These are phyloP conservation scores for Macrosiphum euphorbiae DNA, from an alignment of 2,888 invertebrate species.

Conservation along the genomic window DNA sequence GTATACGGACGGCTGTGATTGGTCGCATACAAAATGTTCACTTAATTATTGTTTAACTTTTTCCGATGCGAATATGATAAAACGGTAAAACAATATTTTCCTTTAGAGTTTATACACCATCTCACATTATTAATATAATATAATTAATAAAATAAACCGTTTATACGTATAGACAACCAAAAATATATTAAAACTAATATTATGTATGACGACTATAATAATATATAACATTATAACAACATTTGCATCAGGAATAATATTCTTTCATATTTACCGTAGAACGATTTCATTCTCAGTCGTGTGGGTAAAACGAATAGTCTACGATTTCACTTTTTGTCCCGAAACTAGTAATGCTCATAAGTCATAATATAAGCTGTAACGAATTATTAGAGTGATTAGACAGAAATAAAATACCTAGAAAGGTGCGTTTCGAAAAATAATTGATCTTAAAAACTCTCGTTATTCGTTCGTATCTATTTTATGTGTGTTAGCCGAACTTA, in stretches of 20 bases:
- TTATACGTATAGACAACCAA: not conserved
- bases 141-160: not conserved
- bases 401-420: not conserved
- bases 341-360: not conserved
- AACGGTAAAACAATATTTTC: not conserved
- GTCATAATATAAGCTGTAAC: not conserved
- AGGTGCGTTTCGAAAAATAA: conserved; percentile 33
- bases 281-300: not conserved
- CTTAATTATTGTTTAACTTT: not conserved
- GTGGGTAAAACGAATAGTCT: not conserved
- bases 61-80: not conserved
- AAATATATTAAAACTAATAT: not conserved
- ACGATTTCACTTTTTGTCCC: not conserved
- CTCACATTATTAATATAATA: not conserved
- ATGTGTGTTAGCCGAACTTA: not conserved
- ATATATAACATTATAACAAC: not conserved
- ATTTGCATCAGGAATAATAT: not conserved
- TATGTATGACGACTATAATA: not conserved
- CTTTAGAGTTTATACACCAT: not conserved
- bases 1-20: not conserved
- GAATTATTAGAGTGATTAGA: not conserved
- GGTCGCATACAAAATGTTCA: not conserved
- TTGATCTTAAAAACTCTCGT: conserved; percentile 26
- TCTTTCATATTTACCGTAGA: not conserved
- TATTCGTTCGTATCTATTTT: not conserved